These are phyloP conservation scores for Chromoteleia sp. DNA, from an alignment of 2,888 invertebrate genomes.

Conservation along the genomic window DNA sequence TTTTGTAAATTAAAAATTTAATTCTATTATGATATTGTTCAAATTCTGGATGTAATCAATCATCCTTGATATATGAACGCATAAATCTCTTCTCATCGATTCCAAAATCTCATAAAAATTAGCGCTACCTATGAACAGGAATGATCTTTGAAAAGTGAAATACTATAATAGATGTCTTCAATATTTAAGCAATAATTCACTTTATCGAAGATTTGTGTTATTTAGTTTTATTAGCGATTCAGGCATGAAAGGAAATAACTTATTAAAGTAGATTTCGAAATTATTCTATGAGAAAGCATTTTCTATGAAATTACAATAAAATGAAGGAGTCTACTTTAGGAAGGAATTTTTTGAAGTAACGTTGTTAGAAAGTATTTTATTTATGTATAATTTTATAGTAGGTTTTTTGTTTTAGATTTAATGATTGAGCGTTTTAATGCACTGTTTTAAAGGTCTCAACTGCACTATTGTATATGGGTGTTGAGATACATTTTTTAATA, in stretches of 20 bases:
- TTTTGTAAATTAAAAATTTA: no score
- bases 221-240: not conserved
- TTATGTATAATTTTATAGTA: not conserved
- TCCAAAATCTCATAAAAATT: not conserved
- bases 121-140: not conserved
- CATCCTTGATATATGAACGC: not conserved
- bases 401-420: constrained; percentile 1
- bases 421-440: not conserved
- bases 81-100: not conserved
- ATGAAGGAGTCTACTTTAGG: not conserved
- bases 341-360: not conserved
- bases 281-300: not conserved
- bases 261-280: not conserved
- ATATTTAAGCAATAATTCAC: not conserved
- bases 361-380: not conserved
- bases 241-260: no score
- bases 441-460: not conserved
- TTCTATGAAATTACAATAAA: not conserved
- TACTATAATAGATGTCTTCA: no score
- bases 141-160: no score
- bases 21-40: no score
- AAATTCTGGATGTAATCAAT: no score
- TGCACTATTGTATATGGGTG: not conserved
- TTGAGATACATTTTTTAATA: not conserved
- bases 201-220: constrained; percentile 1